Conservation (phyloP, 2,113 vertebrate genomes). For the Gymnarchus niloticus region DNA sequence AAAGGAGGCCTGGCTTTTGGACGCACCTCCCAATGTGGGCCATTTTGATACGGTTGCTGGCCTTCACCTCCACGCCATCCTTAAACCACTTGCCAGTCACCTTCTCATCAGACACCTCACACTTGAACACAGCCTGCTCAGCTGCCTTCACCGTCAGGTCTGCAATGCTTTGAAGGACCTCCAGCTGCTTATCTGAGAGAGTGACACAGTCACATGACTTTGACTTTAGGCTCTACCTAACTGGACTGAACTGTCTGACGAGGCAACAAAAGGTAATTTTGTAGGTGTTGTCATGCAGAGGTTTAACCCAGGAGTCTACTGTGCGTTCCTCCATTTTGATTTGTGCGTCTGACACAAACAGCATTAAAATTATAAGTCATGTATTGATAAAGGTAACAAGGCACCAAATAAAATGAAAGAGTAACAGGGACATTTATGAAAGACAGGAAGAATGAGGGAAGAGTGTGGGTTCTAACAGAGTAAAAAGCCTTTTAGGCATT, state of each 20-base stretch:
- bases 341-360: background rate
- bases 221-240: background rate
- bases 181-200: slow-evolving; percentile 71
- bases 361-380: background rate
- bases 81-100: slow-evolving; percentile 72
- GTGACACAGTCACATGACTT: background rate
- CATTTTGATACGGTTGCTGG: slow-evolving; percentile 63
- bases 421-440: background rate
- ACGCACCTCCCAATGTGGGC: slow-evolving; percentile 63
- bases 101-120: slow-evolving; percentile 70
- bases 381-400: background rate
- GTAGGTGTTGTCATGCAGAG: background rate
- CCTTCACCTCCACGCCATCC: slow-evolving; percentile 64
- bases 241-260: background rate
- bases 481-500: background rate
- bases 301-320: background rate
- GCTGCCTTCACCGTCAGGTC: slow-evolving; percentile 75
- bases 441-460: slow-evolving; percentile 15
- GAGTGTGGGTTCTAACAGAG: background rate
- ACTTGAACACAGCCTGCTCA: slow-evolving; percentile 68
- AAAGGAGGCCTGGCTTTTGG: background rate
- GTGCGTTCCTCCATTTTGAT: background rate
- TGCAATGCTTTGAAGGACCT: slow-evolving; percentile 73
- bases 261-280: background rate
- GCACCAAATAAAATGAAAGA: background rate